Evolutionary conservation across 2,797 vertebrate genomes (phyloP), one percentile per base, ranked within the genome.

Genomic region (Nannoperca australis): DNA sequence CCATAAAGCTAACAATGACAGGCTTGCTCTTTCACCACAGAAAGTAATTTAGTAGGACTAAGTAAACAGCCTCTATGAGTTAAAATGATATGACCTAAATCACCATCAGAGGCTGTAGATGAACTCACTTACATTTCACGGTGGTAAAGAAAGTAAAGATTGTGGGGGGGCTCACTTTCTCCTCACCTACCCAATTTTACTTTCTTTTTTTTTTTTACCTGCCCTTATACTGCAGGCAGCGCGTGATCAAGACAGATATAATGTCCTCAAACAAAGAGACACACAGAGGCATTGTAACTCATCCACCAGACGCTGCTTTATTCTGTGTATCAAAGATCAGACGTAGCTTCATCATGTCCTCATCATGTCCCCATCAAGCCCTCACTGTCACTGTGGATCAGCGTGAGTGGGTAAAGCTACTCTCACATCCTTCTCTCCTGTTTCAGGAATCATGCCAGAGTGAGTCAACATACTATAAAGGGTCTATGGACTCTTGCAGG

Each of bases 241-340:
- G 27, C 54, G 44, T 66, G 74, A 83, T 86, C 42, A 73, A 70
- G 51, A 18, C 34, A 54, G 78, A 81, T 80, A 80, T 22, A 55
- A 71, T 11, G 14, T 73, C 30, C 30, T 77, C 55, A 58, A 79
- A 79, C 78, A 86, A 88, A 38, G 84, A 86, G 72, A 72, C 73
- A 73, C 85, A 87, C 90, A 89, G 83, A 77, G 62, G 36, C 72
- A 45, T 12, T 66, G 77, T 84, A 73, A 83, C 51, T 74, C 77
- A 83, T 80, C 84, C 70, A 54, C 8, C 71, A 83, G 70, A 71
- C 74, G 22, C 66, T 18, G 78, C 70, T 83, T 79, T 53, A 73
- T 27, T 81, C 75, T 9, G 12, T 34, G 78, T 82, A 82, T 90
- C 89, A 87, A 72, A 91, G 83, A 89, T 85, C 84, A 84, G 70